These are phyloP conservation scores for Heliconius congener DNA, from an alignment of 1,140 invertebrate genomes.

Conservation along the genomic window DNA sequence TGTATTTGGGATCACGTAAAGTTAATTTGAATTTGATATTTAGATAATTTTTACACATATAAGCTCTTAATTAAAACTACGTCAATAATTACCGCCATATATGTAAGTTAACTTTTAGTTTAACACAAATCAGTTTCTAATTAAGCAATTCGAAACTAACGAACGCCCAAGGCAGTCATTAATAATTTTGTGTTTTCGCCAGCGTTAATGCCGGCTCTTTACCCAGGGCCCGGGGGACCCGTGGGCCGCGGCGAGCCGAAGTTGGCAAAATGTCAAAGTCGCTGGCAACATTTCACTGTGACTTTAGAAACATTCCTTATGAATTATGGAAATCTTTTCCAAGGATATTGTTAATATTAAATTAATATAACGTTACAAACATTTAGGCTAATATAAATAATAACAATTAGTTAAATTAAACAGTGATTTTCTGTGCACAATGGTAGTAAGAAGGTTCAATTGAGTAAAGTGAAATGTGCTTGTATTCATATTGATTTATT, in stretches of 20 bases:
- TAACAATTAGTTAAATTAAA: not conserved
- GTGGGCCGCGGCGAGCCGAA: slow-evolving; percentile 27
- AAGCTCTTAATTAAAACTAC: not conserved
- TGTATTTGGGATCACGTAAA: too few species aligned
- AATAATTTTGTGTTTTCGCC: slow-evolving; percentile 43
- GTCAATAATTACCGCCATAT: not conserved
- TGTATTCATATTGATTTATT: too few species aligned
- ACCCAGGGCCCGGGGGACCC: slow-evolving; percentile 28
- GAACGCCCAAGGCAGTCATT: slow-evolving; percentile 36
- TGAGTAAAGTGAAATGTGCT: too few species aligned
- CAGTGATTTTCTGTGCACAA: not conserved
- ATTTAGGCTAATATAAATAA: not conserved
- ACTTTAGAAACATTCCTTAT: slow-evolving; percentile 22
- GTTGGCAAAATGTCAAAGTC: slow-evolving; percentile 45
- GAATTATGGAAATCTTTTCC: slow-evolving; percentile 6
- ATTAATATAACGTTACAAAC: not conserved
- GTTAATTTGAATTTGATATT: too few species aligned
- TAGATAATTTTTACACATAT: too few species aligned
- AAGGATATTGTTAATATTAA: slow-evolving; percentile 5
- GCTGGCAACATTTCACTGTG: slow-evolving; percentile 34
- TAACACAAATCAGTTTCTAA: slow-evolving; percentile 15
- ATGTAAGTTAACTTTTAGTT: slow-evolving; percentile 8
- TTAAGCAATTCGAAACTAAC: slow-evolving; percentile 30
- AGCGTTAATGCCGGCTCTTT: slow-evolving; percentile 40
- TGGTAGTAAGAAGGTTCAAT: too few species aligned